Evolutionary conservation across 2,797 vertebrate species (phyloP), one percentile per base, ranked within the genome.

Genomic region (Cryptoprocta ferox): DNA sequence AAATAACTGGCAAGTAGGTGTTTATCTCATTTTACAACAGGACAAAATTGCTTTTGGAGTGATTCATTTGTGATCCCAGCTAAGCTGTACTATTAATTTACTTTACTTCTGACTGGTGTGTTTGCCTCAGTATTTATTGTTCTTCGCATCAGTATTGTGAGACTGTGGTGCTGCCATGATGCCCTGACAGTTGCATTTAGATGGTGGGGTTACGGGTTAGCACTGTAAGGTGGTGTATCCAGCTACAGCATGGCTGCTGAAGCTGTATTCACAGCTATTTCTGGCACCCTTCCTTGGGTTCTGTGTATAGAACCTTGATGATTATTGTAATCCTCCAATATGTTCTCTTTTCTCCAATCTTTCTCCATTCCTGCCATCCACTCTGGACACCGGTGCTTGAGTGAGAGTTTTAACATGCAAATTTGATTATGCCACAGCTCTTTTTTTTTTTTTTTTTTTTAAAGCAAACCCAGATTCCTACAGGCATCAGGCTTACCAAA

Each of bases 11-110:
- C 97, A 97, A 98, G 97, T 98, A 97, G 97, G 97, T 98, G 97
- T 98, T 97, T 97, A 98, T 98, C 95, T 98, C 97, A 86, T 98
- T 97, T 98, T 97, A 95, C 94, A 98, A 97, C 96, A 93, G 97
- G 97, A 96, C 92, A 87, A 96, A 98, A 98, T 98, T 98, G 98
- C 95, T 97, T 98, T 98, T 91, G 95, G 95, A 97, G 96, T 97
- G 97, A 98, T 97, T 98, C 98, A 97, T 98, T 97, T 98, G 95
- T 97, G 98, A 97, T 97, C 97, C 95, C 82, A 94, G 96, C 97
- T 97, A 97, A 98, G 97, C 96, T 83, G 82, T 94, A 87, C 96
- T 98, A 98, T 98, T 98, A 97, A 98, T 98, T 98, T 97, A 82
- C 94, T 97, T 98, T 95, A 85, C 89, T 95, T 97, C 97, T 96